phyloP scores from a whole-genome alignment of 2,888 invertebrate species.

The Tenodera sinensis region DNA sequence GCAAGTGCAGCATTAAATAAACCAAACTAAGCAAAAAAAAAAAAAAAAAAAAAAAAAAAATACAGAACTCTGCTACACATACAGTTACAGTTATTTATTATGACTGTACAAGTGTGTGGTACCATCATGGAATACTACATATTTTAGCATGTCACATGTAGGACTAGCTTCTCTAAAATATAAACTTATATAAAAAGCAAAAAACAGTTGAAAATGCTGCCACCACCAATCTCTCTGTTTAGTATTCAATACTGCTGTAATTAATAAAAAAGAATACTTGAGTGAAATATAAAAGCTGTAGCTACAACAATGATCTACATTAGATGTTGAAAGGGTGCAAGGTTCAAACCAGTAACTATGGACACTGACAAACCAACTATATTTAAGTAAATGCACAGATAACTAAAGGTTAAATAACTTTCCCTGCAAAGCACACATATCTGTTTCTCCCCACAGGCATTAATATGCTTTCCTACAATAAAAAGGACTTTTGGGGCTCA shows the following conservation, averaged over 20 bases:
- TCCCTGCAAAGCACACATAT: not conserved
- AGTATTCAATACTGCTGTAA: not conserved
- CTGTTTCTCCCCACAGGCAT: too few species aligned
- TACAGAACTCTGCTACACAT: not conserved
- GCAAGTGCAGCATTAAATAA: not conserved
- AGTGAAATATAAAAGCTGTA: not conserved
- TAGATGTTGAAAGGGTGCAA: not conserved
- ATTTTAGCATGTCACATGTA: not conserved
- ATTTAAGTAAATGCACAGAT: not conserved
- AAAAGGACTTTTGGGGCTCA: not conserved
- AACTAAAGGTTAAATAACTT: not conserved
- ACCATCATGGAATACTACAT: not conserved
- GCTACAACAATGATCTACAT: not conserved
- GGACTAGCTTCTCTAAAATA: not conserved
- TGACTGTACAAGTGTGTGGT: not conserved
- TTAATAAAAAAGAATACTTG: not conserved
- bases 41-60: too few species aligned
- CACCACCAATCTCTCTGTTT: not conserved
- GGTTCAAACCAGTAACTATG: not conserved
- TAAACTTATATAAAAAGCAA: not conserved
- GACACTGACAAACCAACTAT: not conserved
- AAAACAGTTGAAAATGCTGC: not conserved
- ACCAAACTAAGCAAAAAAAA: slow-evolving; percentile 8
- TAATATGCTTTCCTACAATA: not conserved
- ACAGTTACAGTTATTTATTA: not conserved